Evolutionary conservation across 2,113 vertebrate species (phyloP).

Genomic region (Ochotona curzoniae): DNA sequence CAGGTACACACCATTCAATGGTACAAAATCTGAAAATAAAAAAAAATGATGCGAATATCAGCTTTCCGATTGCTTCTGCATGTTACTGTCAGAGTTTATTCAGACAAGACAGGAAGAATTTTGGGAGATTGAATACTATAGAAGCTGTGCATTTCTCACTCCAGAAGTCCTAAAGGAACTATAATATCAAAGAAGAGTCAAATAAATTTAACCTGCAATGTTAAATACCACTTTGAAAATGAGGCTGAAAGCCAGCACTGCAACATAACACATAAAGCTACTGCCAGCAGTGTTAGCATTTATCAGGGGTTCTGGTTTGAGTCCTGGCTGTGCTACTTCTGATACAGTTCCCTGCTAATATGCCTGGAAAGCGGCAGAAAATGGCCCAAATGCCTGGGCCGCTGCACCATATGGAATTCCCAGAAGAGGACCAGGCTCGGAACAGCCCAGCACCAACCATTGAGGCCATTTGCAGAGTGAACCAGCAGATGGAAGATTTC

Average conservation of each 20-base stretch:
- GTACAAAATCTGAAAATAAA: background rate
- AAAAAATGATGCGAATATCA: background rate
- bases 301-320: too few relatives aligned
- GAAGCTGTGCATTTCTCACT: conserved; percentile 50
- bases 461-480: too few relatives aligned
- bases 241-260: conserved; percentile 1
- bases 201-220: conserved; percentile 72
- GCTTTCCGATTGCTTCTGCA: background rate
- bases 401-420: too few relatives aligned
- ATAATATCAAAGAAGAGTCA: conserved; percentile 56
- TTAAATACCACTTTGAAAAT: conserved; percentile 70
- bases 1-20: background rate
- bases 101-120: conserved; percentile 15
- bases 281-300: too few relatives aligned
- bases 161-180: conserved; percentile 64
- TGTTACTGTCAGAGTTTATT: conserved; percentile 18
- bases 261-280: too few relatives aligned
- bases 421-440: too few relatives aligned
- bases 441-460: too few relatives aligned
- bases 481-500: too few relatives aligned
- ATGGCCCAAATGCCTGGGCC: too few relatives aligned
- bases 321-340: too few relatives aligned
- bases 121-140: background rate
- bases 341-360: too few relatives aligned
- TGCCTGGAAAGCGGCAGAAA: too few relatives aligned